Base-by-base conservation (phyloP, 2,888 invertebrate genomes). In the Gari tellinella region DNA sequence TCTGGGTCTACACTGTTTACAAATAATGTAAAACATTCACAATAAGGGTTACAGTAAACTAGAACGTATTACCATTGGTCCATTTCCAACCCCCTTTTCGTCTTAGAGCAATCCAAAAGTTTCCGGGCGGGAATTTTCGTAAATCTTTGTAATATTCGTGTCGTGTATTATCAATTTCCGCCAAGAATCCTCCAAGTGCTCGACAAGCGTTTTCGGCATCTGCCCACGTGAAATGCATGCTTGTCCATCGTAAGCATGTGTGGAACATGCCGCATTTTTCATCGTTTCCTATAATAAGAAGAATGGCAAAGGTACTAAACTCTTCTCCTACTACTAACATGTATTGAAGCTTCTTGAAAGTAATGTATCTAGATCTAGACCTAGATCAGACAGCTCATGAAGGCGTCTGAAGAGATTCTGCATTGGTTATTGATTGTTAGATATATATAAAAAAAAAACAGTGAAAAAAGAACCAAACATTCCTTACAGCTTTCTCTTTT, bases 101-200 rank as follows among this genome's bases (percentile, higher is more conserved):
- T 5, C 69, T 43, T 17, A 75, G 51, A 2, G 75, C 65, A 5
- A 75, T 26, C 75, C 75, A 75, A 43, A 65, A 75, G 0, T 48
- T 40, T 12, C 75, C 75, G 31, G 66, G 62, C 23, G 75, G 69
- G 8, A 75, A 57, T 26, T 41, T 43, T 17, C 25, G 17, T 14
- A 51, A 38, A 19, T 53, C 26, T 15, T 38, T 37, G 10, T 46
- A 38, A 26, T 62, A 51, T 8, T 45, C 62, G 7, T 45, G 19
- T 0, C 23, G 25, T 8, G 52, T 51, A 5, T 56, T 43, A 5
- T 56, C 55, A 21, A 75, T 31, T 14, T 66, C 65, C 1, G 65
- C 58, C 17, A 64, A 37, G 15, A 38, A 52, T 7, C 61, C 62
- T n/a, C 51, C 45, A 31, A 63, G 37, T 3, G 15, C 5, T 10